Evolutionary conservation across 1,140 invertebrate genomes (phyloP).

Genomic region (Caenorhabditis briggsae): DNA sequence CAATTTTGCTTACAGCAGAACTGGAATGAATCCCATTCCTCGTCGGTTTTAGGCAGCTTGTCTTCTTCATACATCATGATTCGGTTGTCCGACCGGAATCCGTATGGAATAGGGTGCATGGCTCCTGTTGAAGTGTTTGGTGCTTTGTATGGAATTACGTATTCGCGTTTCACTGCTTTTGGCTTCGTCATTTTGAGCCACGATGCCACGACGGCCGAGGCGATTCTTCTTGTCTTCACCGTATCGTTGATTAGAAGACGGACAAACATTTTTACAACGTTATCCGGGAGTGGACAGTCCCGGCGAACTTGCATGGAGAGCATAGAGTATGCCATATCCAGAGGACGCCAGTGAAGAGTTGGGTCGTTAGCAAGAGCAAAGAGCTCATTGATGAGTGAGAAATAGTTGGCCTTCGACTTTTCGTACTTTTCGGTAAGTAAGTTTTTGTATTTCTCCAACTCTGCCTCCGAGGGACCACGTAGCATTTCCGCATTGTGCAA

Average conservation of each 20-base stretch:
- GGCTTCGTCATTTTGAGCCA: conserved; percentile 86
- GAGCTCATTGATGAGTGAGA: conserved; percentile 63
- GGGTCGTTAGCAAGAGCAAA: conserved; percentile 61
- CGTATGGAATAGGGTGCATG: conserved; percentile 76
- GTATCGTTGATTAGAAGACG: conserved; percentile 85
- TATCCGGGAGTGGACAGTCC: conserved; percentile 26
- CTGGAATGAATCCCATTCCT: conserved; percentile 85
- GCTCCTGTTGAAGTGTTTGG: conserved; percentile 63
- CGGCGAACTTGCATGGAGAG: conserved; percentile 83
- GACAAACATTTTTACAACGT: conserved; percentile 80
- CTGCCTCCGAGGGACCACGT: not conserved
- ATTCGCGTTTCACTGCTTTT: conserved; percentile 81
- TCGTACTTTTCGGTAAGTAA: not conserved
- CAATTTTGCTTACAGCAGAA: conserved; percentile 83
- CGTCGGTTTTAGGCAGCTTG: conserved; percentile 81
- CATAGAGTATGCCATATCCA: conserved; percentile 84
- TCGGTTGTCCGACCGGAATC: conserved; percentile 82
- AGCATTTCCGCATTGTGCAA: conserved; percentile 21
- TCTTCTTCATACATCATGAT: conserved; percentile 85
- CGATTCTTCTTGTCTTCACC: conserved; percentile 83
- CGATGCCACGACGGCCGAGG: conserved; percentile 81
- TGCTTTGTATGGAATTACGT: conserved; percentile 77
- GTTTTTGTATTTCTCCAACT: not conserved
- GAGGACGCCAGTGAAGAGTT: conserved; percentile 84
- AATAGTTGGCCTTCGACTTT: conserved; percentile 59